Evolutionary conservation across 2,888 invertebrate species (phyloP).

Genomic region (Nephrotoma flavescens): DNA sequence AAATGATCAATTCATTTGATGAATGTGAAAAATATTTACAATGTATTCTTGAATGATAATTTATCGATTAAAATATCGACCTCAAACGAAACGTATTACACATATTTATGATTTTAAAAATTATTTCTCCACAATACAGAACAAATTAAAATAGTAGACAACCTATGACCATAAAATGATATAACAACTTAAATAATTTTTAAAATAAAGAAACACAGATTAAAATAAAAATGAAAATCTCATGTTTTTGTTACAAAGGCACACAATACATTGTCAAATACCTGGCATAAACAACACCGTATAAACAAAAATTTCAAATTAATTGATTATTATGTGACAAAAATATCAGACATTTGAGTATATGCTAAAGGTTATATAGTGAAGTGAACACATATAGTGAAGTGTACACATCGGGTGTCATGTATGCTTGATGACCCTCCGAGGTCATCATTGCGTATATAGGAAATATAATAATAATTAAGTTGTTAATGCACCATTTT

Average conservation of each 20-base stretch:
- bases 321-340: not conserved
- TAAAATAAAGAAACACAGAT: not conserved
- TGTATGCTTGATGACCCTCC: not conserved
- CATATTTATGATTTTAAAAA: no score
- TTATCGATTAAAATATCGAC: not conserved
- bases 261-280: not conserved
- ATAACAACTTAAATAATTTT: not conserved
- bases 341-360: not conserved
- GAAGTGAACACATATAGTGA: not conserved
- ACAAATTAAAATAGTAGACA: not conserved
- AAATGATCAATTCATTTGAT: no score
- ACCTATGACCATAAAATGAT: not conserved
- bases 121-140: not conserved
- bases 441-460: not conserved
- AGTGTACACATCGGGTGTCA: not conserved
- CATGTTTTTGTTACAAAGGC: not conserved
- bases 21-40: no score
- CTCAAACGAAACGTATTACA: not conserved
- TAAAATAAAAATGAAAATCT: not conserved
- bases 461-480: not conserved
- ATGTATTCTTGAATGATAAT: not conserved
- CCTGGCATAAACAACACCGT: not conserved
- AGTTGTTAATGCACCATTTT: not conserved
- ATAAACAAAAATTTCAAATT: not conserved
- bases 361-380: not conserved